Percentiles rank a stretch among this genome's conserved stretches.
phyloP scores from a whole-genome alignment of 2,888 invertebrate genomes.

The Dromius quadrimaculatus region DNA sequence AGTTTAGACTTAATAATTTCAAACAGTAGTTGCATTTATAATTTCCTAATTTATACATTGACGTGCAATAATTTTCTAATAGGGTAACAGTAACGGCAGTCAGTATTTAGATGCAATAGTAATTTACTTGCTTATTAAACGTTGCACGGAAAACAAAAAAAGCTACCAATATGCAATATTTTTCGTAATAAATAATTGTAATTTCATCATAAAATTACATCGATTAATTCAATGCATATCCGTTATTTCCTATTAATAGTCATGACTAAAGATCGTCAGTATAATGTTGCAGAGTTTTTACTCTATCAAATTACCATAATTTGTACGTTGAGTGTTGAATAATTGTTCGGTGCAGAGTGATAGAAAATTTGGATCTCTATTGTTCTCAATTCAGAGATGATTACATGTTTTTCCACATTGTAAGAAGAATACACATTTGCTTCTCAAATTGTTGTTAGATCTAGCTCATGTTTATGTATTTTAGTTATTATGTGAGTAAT shows the following conservation, averaged over 20 bases:
- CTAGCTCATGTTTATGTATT: neutral
- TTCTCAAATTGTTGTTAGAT: slow-evolving; percentile 2
- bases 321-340: slow-evolving; percentile 23
- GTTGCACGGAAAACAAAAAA: neutral
- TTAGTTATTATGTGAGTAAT: slow-evolving; percentile 1
- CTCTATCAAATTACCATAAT: slow-evolving; percentile 7
- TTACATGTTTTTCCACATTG: slow-evolving; percentile 9
- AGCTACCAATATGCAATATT: neutral
- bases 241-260: slow-evolving; percentile 21
- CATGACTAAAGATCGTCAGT: slow-evolving; percentile 10
- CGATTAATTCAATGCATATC: slow-evolving; percentile 10
- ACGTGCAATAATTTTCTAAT: neutral
- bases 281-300: neutral
- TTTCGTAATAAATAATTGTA: slow-evolving; percentile 12
- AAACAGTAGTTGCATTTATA: neutral
- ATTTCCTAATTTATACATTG: slow-evolving; percentile 8
- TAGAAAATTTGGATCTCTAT: slow-evolving; percentile 14
- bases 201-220: slow-evolving; percentile 3
- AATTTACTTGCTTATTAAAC: slow-evolving; percentile 1
- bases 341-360: slow-evolving; percentile 9
- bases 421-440: neutral
- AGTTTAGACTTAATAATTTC: slow-evolving; percentile 7
- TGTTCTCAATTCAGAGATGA: slow-evolving; percentile 23
- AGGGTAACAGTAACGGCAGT: neutral
- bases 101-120: neutral